Percentiles rank a stretch among this genome's conserved stretches.
Conservation (phyloP, 2,888 invertebrate genomes). For the Aspidiotus destructor region DNA sequence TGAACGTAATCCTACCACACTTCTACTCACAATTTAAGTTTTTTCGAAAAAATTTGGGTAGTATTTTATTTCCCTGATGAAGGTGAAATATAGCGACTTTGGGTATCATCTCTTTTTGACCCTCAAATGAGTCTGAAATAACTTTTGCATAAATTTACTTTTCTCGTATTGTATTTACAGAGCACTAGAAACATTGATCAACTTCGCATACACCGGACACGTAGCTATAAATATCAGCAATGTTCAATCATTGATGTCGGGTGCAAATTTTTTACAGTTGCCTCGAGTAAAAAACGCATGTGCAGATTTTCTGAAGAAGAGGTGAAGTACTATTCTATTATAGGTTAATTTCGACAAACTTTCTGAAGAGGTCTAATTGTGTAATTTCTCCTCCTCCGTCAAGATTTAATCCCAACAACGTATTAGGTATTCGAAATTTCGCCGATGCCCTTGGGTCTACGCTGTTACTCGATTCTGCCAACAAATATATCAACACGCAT, state of each 20-base stretch:
- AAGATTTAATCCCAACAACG: conserved; percentile 69
- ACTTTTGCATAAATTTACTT: too few relatives aligned
- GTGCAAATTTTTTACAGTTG: conserved; percentile 71
- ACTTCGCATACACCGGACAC: conserved; percentile 74
- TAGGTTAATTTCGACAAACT: too few relatives aligned
- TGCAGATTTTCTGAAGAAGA: conserved; percentile 59
- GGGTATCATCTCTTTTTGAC: too few relatives aligned
- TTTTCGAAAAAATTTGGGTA: conserved; percentile 19
- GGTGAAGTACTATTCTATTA: background rate
- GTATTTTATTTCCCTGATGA: too few relatives aligned
- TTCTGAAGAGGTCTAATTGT: background rate
- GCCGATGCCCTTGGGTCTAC: conserved; percentile 67
- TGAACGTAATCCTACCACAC: too few relatives aligned
- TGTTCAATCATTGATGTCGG: conserved; percentile 75
- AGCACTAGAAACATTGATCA: conserved; percentile 69
- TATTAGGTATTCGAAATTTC: conserved; percentile 66
- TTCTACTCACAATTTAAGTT: too few relatives aligned
- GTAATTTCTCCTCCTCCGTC: background rate
- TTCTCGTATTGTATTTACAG: conserved; percentile 44
- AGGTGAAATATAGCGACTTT: too few relatives aligned
- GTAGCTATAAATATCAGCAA: conserved; percentile 66
- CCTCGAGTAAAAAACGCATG: conserved; percentile 72
- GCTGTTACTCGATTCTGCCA: conserved; percentile 59
- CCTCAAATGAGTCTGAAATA: too few relatives aligned
- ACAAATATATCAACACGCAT: conserved; percentile 68